These are phyloP conservation scores for Blera fallax DNA, from an alignment of 2,888 invertebrate species.

Conservation along the genomic window DNA sequence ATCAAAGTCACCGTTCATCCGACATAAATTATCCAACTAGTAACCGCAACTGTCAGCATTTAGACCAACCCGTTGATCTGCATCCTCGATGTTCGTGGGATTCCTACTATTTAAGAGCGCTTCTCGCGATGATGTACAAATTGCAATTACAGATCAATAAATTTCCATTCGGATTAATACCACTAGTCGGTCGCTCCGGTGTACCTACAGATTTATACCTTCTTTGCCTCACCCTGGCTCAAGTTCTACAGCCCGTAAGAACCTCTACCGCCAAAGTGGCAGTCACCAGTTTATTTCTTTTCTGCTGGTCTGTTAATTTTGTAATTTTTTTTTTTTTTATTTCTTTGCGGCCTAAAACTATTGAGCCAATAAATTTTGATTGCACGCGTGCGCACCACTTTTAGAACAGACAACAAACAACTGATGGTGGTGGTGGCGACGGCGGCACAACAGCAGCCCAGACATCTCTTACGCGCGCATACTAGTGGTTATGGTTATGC, in stretches of 20 bases:
- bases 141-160: slow-evolving; percentile 67
- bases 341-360: slow-evolving; percentile 49
- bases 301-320: slow-evolving; percentile 32
- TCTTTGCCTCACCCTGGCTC: slow-evolving; percentile 14
- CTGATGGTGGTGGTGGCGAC: slow-evolving; percentile 24
- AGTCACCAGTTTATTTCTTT: neutral
- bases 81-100: slow-evolving; percentile 10
- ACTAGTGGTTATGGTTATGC: slow-evolving; percentile 25
- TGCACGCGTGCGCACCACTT: slow-evolving; percentile 63
- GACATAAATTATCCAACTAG: slow-evolving; percentile 30
- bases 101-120: neutral
- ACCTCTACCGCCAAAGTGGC: slow-evolving; percentile 48
- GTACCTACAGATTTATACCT: slow-evolving; percentile 5
- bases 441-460: slow-evolving; percentile 57
- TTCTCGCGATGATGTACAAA: slow-evolving; percentile 57
- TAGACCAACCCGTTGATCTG: neutral
- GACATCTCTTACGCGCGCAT: slow-evolving; percentile 5
- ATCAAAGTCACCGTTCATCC: neutral
- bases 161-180: slow-evolving; percentile 53
- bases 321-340: neutral
- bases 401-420: slow-evolving; percentile 41
- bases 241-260: slow-evolving; percentile 14
- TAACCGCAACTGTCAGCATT: slow-evolving; percentile 25
- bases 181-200: slow-evolving; percentile 22
- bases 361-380: slow-evolving; percentile 67